These are phyloP conservation scores for Tetragonisca angustula DNA, from an alignment of 2,888 invertebrate species.

Conservation along the genomic window DNA sequence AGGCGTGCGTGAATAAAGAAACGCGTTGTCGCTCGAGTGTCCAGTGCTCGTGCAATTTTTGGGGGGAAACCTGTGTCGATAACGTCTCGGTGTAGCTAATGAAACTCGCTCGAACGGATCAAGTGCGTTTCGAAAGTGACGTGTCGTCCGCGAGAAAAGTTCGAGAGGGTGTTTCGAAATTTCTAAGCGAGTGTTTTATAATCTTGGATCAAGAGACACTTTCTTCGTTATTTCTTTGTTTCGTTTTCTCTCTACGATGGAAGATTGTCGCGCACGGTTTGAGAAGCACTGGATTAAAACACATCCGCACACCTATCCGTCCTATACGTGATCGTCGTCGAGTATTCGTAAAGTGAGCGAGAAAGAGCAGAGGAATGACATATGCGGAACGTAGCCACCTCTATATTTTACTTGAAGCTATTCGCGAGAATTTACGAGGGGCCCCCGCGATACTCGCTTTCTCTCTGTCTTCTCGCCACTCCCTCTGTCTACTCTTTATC, in stretches of 20 bases:
- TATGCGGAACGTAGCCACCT: constrained; percentile 82
- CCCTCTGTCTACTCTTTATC: constrained; percentile 40
- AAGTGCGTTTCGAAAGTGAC: no score
- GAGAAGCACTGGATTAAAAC: constrained; percentile 57
- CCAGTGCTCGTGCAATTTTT: no score
- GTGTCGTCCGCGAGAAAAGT: no score
- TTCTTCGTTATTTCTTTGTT: no score
- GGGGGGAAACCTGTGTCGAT: fast-evolving
- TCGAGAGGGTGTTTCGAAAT: no score
- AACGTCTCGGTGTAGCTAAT: no score
- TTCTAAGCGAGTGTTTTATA: no score
- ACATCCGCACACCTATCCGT: constrained; percentile 55
- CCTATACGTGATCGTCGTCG: constrained; percentile 61
- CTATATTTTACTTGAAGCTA: constrained; percentile 81
- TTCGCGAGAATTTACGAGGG: constrained; percentile 81
- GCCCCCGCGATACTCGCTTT: constrained; percentile 63
- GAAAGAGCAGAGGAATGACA: constrained; percentile 80
- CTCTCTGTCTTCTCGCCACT: constrained; percentile 52
- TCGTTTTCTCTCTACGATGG: no score
- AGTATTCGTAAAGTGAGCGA: constrained; percentile 66
- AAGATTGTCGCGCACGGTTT: constrained; percentile 7
- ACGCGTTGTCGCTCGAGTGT: no score
- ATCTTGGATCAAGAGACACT: no score
- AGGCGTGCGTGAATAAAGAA: not conserved
- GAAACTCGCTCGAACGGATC: no score